phyloP scores from a whole-genome alignment of 2,113 vertebrate species.

The Meriones unguiculatus region DNA sequence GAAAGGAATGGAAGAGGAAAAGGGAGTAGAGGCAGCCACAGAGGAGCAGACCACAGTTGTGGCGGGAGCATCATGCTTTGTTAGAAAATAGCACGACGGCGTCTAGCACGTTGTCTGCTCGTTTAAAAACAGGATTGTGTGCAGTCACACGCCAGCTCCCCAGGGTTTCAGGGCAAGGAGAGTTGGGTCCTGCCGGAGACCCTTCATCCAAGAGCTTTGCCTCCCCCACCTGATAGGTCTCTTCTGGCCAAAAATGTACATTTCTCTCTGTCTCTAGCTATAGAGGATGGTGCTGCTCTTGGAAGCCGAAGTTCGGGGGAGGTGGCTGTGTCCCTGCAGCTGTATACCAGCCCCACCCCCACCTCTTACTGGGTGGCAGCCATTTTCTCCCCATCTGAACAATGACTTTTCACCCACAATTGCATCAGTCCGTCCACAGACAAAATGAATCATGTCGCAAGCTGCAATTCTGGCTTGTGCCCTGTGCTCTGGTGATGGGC shows the following conservation, averaged over 20 bases:
- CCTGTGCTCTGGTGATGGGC: constrained; percentile 34
- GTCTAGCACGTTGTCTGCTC: no score
- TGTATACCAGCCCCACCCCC: background rate
- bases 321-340: background rate
- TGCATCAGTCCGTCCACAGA: constrained; percentile 74
- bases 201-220: background rate
- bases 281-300: accelerated
- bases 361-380: background rate
- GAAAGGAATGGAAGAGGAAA: background rate
- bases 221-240: background rate
- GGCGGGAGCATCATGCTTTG: no score
- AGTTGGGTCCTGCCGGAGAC: background rate
- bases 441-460: constrained; percentile 62
- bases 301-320: background rate
- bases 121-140: background rate
- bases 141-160: background rate
- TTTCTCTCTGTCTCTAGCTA: background rate
- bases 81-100: background rate
- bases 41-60: no score
- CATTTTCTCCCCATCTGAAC: constrained; percentile 66
- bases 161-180: background rate
- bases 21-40: background rate
- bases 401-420: constrained; percentile 74
- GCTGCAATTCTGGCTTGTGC: constrained; percentile 9
- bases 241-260: accelerated